Evolutionary conservation across 2,888 invertebrate species (phyloP).

Genomic region (Polietes domitor): DNA sequence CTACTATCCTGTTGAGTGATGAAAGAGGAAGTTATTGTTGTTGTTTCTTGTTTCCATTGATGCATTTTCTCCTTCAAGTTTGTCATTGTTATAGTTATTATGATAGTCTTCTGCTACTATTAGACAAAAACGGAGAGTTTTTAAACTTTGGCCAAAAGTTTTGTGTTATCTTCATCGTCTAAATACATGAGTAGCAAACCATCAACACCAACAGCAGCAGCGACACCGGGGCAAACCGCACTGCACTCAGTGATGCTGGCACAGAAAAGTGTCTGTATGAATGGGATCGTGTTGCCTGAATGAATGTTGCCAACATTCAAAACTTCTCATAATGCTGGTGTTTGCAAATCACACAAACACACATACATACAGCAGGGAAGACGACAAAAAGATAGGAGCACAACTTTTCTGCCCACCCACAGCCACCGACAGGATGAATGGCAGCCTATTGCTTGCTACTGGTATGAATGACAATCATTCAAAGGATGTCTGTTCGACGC

Average conservation of each 20-base stretch:
- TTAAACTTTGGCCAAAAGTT: constrained; percentile 44
- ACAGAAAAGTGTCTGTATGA: too few relatives aligned
- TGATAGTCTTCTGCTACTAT: not conserved
- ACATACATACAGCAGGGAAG: not conserved
- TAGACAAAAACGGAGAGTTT: not conserved
- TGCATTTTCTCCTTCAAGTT: not conserved
- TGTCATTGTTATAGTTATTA: constrained; percentile 27
- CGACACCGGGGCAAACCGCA: not conserved
- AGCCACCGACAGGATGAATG: too few relatives aligned
- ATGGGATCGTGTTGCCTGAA: constrained; percentile 29
- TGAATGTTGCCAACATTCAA: constrained; percentile 45
- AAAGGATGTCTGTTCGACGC: constrained; percentile 34
- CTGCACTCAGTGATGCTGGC: not conserved
- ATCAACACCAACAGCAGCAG: too few relatives aligned
- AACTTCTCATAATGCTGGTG: constrained; percentile 56
- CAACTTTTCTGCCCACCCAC: constrained; percentile 42
- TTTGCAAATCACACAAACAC: constrained; percentile 35
- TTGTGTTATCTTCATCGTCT: constrained; percentile 30
- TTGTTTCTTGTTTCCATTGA: constrained; percentile 4
- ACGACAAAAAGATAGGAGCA: constrained; percentile 13
- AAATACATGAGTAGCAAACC: constrained; percentile 3
- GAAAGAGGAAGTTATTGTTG: constrained; percentile 4
- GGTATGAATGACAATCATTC: constrained; percentile 21
- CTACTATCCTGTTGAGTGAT: not conserved
- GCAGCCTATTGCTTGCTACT: constrained; percentile 13